These are phyloP conservation scores for Chloroclystis v-ata DNA, from an alignment of 2,888 invertebrate species.

Conservation along the genomic window DNA sequence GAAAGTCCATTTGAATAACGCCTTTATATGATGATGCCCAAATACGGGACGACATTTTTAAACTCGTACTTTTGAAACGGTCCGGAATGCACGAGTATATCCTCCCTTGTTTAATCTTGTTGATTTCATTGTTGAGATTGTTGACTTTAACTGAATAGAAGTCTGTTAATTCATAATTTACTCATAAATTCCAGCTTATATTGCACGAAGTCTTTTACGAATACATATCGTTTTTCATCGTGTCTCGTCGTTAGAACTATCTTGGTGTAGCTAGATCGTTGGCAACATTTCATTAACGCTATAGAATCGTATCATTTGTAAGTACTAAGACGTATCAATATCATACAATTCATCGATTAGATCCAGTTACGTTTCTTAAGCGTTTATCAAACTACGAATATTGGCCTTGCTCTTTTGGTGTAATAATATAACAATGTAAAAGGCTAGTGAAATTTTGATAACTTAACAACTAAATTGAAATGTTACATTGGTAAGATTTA, in stretches of 20 bases:
- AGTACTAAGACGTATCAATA: slow-evolving; percentile 28
- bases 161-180: no score
- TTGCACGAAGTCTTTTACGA: slow-evolving; percentile 50
- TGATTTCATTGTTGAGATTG: no score
- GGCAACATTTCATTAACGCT: slow-evolving; percentile 37
- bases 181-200: slow-evolving; percentile 20
- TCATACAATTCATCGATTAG: slow-evolving; percentile 33
- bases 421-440: slow-evolving; percentile 69
- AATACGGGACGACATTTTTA: no score
- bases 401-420: slow-evolving; percentile 70
- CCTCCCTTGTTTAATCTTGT: no score
- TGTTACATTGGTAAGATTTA: slow-evolving; percentile 61
- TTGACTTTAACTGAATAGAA: no score
- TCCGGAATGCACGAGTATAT: no score
- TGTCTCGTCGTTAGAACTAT: slow-evolving; percentile 50
- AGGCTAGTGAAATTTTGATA: slow-evolving; percentile 79
- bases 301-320: slow-evolving; percentile 29
- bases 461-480: slow-evolving; percentile 70
- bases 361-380: slow-evolving; percentile 36
- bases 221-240: slow-evolving; percentile 71
- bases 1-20: no score
- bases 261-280: slow-evolving; percentile 44
- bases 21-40: no score
- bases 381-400: slow-evolving; percentile 49
- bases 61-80: no score